Evolutionary conservation across 2,797 vertebrate species (phyloP).

Genomic region (Galaxias olidus): DNA sequence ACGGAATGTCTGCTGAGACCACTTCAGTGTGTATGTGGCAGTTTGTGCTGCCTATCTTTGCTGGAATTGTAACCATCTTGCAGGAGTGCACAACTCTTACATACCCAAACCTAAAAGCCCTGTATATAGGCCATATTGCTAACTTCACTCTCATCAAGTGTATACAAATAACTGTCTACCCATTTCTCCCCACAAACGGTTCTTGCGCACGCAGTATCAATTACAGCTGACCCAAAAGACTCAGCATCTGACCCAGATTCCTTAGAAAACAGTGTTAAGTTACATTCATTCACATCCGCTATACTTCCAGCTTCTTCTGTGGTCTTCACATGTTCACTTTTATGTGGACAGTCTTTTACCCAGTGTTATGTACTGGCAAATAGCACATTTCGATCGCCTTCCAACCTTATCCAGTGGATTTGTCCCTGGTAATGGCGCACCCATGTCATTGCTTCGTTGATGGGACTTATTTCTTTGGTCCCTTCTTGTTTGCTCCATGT

Average conservation of each 20-base stretch:
- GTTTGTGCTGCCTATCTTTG: conserved; percentile 10
- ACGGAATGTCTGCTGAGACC: conserved; percentile 24
- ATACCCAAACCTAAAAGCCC: conserved; percentile 29
- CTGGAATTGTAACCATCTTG: conserved; percentile 27
- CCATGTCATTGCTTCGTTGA: neutral
- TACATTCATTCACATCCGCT: conserved; percentile 1
- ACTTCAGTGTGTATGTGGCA: too few species aligned
- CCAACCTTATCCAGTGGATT: conserved; percentile 30
- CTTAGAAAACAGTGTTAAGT: conserved; percentile 27
- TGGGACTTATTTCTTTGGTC: neutral
- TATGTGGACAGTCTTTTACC: too few species aligned
- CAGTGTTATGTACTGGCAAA: too few species aligned
- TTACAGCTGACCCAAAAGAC: conserved; percentile 27
- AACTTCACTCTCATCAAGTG: conserved; percentile 7
- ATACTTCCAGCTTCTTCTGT: too few species aligned
- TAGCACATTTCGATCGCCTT: conserved; percentile 16
- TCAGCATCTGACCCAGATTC: conserved; percentile 20
- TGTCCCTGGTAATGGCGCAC: conserved; percentile 9
- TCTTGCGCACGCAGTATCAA: conserved; percentile 37
- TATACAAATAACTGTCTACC: conserved; percentile 14
- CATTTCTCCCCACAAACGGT: conserved; percentile 30
- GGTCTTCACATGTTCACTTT: too few species aligned
- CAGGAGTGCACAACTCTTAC: conserved; percentile 24
- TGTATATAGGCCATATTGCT: conserved; percentile 2
- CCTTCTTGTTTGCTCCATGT: conserved; percentile 3